Conservation (phyloP, 2,797 vertebrate genomes). For the Myotis vivesi region DNA sequence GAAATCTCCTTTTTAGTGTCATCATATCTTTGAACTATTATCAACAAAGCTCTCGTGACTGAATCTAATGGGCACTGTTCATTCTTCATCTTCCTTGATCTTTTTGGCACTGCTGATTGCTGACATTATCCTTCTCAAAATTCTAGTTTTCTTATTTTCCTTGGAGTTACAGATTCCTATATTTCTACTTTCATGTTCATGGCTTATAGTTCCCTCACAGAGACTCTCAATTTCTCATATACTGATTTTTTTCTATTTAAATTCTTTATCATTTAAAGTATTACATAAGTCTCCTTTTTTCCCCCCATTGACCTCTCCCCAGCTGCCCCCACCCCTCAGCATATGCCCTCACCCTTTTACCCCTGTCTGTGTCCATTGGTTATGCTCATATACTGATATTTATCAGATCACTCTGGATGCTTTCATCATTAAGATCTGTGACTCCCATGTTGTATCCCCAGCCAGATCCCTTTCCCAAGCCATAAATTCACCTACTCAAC, state of each 20-base stretch:
- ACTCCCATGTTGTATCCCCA: not conserved
- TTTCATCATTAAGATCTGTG: not conserved
- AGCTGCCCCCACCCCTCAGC: too few species aligned
- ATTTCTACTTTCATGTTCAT: not conserved
- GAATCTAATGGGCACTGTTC: not conserved
- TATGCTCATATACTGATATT: not conserved
- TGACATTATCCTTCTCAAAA: not conserved
- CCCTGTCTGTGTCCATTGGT: too few species aligned
- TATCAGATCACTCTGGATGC: not conserved
- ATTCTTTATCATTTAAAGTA: too few species aligned
- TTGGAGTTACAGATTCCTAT: not conserved
- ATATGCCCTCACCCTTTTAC: too few species aligned
- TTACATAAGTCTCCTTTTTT: too few species aligned
- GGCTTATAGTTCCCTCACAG: not conserved
- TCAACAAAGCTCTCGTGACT: not conserved
- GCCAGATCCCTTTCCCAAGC: not conserved
- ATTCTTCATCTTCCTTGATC: not conserved
- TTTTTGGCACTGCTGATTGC: not conserved
- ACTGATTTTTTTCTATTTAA: not conserved
- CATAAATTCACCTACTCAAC: not conserved
- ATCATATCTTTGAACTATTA: not conserved
- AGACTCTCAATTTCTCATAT: not conserved
- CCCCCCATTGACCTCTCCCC: too few species aligned
- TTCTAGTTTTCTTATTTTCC: not conserved
- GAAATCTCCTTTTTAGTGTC: not conserved